Conservation (phyloP, 1,140 invertebrate genomes). For the Lordiphosa collinella region DNA sequence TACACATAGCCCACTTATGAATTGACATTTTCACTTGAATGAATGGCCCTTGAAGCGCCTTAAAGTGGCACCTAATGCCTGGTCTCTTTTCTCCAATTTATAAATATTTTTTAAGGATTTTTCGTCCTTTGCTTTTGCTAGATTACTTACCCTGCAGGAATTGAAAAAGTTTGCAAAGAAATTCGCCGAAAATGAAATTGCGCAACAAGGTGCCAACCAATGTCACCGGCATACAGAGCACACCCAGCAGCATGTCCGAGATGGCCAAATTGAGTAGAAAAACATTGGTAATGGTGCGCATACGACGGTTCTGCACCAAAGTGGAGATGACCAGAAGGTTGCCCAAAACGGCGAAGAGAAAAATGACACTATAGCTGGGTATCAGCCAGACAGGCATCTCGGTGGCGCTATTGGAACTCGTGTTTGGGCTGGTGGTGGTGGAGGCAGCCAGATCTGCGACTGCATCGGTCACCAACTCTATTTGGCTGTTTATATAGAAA, state of each 20-base stretch:
- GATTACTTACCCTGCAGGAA: slow-evolving; percentile 89
- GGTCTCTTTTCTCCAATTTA: no score
- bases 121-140: neutral
- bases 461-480: neutral
- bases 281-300: slow-evolving; percentile 93
- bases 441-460: neutral
- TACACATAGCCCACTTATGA: no score
- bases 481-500: neutral
- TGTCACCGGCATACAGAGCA: slow-evolving; percentile 93
- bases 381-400: slow-evolving; percentile 80
- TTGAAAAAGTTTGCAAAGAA: slow-evolving; percentile 90
- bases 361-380: slow-evolving; percentile 88
- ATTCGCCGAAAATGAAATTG: slow-evolving; percentile 90
- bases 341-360: slow-evolving; percentile 88
- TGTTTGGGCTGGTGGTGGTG: slow-evolving; percentile 56
- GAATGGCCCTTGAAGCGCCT: no score
- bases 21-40: no score
- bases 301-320: slow-evolving; percentile 88
- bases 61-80: no score
- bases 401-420: neutral
- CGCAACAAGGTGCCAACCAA: slow-evolving; percentile 89
- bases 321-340: slow-evolving; percentile 91
- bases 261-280: slow-evolving; percentile 92
- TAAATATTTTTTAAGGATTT: neutral
- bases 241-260: slow-evolving; percentile 89